Evolutionary conservation across 2,113 vertebrate genomes (phyloP).

Genomic region (Mola mola): DNA sequence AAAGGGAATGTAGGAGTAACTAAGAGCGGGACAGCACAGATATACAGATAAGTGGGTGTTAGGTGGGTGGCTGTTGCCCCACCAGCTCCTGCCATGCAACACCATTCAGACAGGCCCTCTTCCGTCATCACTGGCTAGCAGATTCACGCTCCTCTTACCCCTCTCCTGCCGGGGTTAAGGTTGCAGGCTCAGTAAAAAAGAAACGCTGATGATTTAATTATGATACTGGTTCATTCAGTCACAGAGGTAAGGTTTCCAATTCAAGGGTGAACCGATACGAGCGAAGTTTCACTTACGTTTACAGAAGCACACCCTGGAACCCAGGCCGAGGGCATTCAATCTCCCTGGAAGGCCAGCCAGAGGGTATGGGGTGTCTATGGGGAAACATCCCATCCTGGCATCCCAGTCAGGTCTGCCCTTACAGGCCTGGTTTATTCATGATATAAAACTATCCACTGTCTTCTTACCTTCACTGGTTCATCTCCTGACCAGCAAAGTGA

Average conservation of each 20-base stretch:
- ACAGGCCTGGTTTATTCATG: slow-evolving; percentile 83
- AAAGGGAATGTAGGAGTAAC: slow-evolving; percentile 77
- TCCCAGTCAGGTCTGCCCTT: slow-evolving; percentile 45
- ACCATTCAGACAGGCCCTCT: slow-evolving; percentile 54
- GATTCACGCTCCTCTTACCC: slow-evolving; percentile 59
- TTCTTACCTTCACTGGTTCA: slow-evolving; percentile 76
- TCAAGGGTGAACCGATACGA: slow-evolving; percentile 66
- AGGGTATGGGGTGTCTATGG: slow-evolving; percentile 71
- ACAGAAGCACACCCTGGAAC: slow-evolving; percentile 71
- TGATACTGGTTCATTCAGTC: slow-evolving; percentile 90
- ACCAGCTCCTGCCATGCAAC: slow-evolving; percentile 27
- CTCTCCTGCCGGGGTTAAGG: slow-evolving; percentile 81
- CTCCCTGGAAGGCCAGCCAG: slow-evolving; percentile 79
- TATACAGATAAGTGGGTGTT: slow-evolving; percentile 79
- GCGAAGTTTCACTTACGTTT: slow-evolving; percentile 81
- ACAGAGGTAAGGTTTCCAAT: slow-evolving; percentile 86
- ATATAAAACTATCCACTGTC: slow-evolving; percentile 77
- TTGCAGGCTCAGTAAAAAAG: slow-evolving; percentile 86
- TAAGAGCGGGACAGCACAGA: slow-evolving; percentile 75
- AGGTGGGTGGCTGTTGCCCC: slow-evolving; percentile 57
- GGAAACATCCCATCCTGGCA: slow-evolving; percentile 34
- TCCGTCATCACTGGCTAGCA: slow-evolving; percentile 49
- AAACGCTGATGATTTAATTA: slow-evolving; percentile 96
- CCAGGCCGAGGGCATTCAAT: slow-evolving; percentile 87
- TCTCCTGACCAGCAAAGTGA: slow-evolving; percentile 84